Conservation (phyloP, 2,113 vertebrate species). For the Balaeniceps rex region DNA sequence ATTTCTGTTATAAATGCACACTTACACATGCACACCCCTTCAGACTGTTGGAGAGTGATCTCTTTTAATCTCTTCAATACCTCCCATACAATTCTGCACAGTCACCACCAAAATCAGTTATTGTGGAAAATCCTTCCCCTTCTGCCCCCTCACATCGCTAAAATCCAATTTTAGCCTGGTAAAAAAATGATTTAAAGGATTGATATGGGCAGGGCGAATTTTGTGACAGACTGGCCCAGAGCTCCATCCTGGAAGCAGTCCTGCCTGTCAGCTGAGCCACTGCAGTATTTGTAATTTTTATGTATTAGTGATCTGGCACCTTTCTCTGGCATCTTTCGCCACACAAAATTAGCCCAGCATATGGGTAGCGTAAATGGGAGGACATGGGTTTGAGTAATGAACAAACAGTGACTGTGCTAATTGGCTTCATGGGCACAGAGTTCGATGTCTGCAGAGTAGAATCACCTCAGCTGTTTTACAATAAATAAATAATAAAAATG, state of each 20-base stretch:
- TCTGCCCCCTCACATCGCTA: background rate
- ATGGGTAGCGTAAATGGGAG: constrained; percentile 28
- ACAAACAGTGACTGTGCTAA: constrained; percentile 28
- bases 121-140: constrained; percentile 15
- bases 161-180: constrained; percentile 16
- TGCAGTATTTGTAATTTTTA: constrained; percentile 40
- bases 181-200: background rate
- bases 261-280: constrained; percentile 27
- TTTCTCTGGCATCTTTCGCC: constrained; percentile 8
- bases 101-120: background rate
- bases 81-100: background rate
- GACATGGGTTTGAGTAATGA: constrained; percentile 39
- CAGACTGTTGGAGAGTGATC: background rate
- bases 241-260: constrained; percentile 15
- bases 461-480: background rate
- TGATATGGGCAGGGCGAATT: background rate
- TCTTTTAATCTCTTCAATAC: background rate
- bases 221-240: background rate
- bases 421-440: background rate
- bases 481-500: background rate
- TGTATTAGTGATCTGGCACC: constrained; percentile 41
- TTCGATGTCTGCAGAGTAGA: background rate
- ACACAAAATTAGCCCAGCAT: constrained; percentile 28
- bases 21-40: background rate
- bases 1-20: background rate